phyloP scores from a whole-genome alignment of 2,888 invertebrate species.

The Melolontha melolontha region DNA sequence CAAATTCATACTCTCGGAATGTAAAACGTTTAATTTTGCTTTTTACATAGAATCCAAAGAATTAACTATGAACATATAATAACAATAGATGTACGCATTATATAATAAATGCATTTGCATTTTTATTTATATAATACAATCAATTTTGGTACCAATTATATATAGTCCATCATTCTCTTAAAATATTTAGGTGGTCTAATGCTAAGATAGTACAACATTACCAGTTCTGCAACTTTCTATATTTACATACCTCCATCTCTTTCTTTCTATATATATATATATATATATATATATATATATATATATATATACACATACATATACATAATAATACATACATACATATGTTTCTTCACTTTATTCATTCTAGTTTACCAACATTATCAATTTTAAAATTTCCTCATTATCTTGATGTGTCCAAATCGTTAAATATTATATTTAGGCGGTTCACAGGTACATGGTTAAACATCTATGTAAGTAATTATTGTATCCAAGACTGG shows the following conservation, averaged over 20 bases:
- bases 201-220: slow-evolving; percentile 43
- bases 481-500: slow-evolving; percentile 10
- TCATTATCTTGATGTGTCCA: slow-evolving; percentile 10
- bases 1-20: no score
- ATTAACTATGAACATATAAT: no score
- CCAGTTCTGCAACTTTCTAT: slow-evolving; percentile 37
- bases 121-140: no score
- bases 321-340: no score
- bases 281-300: background rate
- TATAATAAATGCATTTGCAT: no score
- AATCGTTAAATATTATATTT: slow-evolving; percentile 30
- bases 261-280: slow-evolving; percentile 5
- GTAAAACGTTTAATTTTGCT: no score
- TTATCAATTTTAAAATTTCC: slow-evolving; percentile 35
- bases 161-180: slow-evolving; percentile 44
- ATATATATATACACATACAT: background rate
- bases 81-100: no score
- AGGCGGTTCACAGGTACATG: slow-evolving; percentile 22
- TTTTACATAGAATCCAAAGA: no score
- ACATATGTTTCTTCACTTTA: background rate
- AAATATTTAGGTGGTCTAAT: slow-evolving; percentile 39
- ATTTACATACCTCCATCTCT: slow-evolving; percentile 34
- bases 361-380: slow-evolving; percentile 21
- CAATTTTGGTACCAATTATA: no score
- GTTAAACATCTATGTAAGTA: slow-evolving; percentile 23